Base-by-base conservation (phyloP, 2,888 invertebrate genomes). In the Plagodis dolabraria region DNA sequence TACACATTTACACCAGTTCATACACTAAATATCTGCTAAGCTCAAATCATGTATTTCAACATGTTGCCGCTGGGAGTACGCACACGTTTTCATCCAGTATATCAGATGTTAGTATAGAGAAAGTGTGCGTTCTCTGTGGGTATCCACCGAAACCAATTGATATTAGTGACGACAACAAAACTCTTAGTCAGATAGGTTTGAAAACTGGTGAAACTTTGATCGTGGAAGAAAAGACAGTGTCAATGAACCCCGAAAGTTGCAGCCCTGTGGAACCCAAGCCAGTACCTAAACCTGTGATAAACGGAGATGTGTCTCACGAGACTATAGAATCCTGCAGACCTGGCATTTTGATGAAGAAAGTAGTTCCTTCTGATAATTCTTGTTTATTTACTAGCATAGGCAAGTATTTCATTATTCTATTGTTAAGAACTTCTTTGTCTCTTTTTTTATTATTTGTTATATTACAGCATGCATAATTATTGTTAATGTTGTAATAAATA, bases 311-410 rank as follows among this genome's bases (percentile, higher is more conserved):
- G 7, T 81, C 89, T 47, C 86, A 87, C 57, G 87, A 87, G 51
- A 72, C 79, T 0, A 68, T 82, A 83, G 93, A 78, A 69, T 86
- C 86, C 48, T 88, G 74, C 76, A 82, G 90, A 74, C 92, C 91
- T 63, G 98, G 98, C 36, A 95, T 98, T 71, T 90, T 98, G 49
- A 95, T 98, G 94, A 97, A 98, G 80, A 96, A 97, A 91, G 96
- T 97, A 46, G 99, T 99, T 53, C 98, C 99, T 68, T 97, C 99
- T 7, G 98, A 99, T 87, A 99, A 99, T 87, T 99, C 98, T 5
- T 99, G 99, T 88, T 94, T 99, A 50, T 99, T 99, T 87, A 98
- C 98, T 65, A 98, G 98, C 83, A 95, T 99, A 80, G 95, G 93
- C 93, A 75, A 83, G 80, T 67, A 46, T 33, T 48, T 52, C 7